These are phyloP conservation scores for Pseudobourletiella spinata DNA, from an alignment of 1,140 invertebrate genomes.

Conservation along the genomic window DNA sequence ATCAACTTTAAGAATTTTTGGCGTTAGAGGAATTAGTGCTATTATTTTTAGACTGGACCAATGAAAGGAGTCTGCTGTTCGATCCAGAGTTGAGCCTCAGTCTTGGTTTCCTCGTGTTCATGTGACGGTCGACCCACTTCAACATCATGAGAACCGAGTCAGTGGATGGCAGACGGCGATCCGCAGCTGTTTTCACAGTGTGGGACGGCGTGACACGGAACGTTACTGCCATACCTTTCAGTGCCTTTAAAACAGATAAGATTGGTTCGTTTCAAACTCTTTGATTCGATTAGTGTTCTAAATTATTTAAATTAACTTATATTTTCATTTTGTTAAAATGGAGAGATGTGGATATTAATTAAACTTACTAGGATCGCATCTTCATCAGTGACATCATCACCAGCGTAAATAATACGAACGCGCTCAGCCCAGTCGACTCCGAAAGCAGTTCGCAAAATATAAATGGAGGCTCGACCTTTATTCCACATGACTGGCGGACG, in stretches of 20 bases:
- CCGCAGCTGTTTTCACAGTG: conserved; percentile 75
- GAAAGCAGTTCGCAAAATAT: conserved; percentile 78
- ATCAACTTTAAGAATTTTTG: no score
- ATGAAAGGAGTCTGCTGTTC: conserved; percentile 14
- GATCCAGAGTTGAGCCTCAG: not conserved
- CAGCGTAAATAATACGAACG: conserved; percentile 79
- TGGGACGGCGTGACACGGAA: conserved; percentile 75
- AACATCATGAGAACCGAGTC: conserved; percentile 80
- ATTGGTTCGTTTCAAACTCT: no score
- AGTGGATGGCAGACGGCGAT: conserved; percentile 71
- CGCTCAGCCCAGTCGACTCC: conserved; percentile 84
- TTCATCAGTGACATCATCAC: conserved; percentile 82
- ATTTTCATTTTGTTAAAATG: no score
- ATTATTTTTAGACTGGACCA: conserved; percentile 21
- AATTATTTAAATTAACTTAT: no score
- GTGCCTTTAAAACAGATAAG: conserved; percentile 12
- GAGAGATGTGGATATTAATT: no score
- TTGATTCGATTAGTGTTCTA: no score
- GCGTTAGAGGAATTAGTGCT: no score
- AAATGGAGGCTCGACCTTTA: conserved; percentile 76
- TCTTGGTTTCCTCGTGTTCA: conserved; percentile 23
- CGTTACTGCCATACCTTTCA: conserved; percentile 65
- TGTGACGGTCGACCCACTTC: conserved; percentile 53
- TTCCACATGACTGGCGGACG: conserved; percentile 84
- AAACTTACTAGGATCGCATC: conserved; percentile 73